Base-by-base conservation (phyloP, 2,797 vertebrate genomes). In the Neopelma chrysocephalum region DNA sequence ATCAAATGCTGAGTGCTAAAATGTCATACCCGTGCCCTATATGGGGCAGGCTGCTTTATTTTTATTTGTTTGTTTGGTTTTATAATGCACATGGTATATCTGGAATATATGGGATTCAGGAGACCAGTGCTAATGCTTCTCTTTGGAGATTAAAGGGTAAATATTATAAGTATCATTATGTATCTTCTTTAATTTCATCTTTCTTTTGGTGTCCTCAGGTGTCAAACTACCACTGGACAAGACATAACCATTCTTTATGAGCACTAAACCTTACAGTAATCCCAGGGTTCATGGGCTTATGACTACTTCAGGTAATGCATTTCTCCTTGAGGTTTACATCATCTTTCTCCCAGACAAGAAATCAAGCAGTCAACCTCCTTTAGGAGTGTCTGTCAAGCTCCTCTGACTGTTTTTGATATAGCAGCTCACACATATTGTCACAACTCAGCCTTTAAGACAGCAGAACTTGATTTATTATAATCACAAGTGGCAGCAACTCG, bases 371-470 rank as follows among this genome's bases (percentile, higher is more conserved):
- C 72, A 80, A 0, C 32, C 31, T 77, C 51, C 47, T 70, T 81
- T 65, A 82, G 53, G 27, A 68, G n/a, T 19, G n/a, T 48, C 65
- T 89, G 85, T 84, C 60, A 80, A 70, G 47, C 45, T 92, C 11
- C 77, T 84, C 58, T 83, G 56, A 43, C 64, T 83, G 34, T 45
- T 85, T 87, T 32, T 77, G 53, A 93, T 71, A 57, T 0, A 90
- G 58, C 36, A 91, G 40, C 42, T 87, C 12, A 1, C 66, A 90
- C 38, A 60, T 16, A 62, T 4, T 72, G 77, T 58, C 62, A 32
- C 89, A 95, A 94, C 25, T 92, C 75, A 91, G 70, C 42, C 66
- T 82, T 61, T 47, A 56, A 61, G 80, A 87, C 56, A 93, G 83
- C 42, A 85, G 48, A 89, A 87, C n/a, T 20, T 77, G 60, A 94